phyloP scores from a whole-genome alignment of 2,888 invertebrate species.

The Tetragonula carbonaria region DNA sequence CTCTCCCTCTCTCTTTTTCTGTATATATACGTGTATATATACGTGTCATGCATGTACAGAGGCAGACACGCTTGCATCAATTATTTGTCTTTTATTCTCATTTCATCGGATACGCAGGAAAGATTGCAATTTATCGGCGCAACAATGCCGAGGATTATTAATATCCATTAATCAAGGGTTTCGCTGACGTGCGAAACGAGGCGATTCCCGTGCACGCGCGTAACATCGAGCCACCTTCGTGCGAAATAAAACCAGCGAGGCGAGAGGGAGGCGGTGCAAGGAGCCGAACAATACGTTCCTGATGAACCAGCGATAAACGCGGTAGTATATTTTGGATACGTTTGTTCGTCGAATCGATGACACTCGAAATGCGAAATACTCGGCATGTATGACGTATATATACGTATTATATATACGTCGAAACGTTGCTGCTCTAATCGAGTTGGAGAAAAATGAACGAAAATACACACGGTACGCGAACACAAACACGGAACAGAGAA shows the following conservation, averaged over 20 bases:
- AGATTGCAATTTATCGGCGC: conserved; percentile 74
- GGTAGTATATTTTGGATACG: conserved; percentile 30
- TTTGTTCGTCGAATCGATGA: conserved; percentile 20
- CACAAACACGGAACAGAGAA: neutral
- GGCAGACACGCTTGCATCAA: conserved; percentile 59
- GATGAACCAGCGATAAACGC: conserved; percentile 46
- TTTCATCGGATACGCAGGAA: conserved; percentile 59
- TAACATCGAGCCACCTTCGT: conserved; percentile 23
- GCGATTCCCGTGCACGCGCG: conserved; percentile 26
- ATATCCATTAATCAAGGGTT: conserved; percentile 77
- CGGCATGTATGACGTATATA: too few species aligned
- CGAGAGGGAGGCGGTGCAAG: neutral
- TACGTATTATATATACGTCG: neutral
- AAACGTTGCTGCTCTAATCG: neutral
- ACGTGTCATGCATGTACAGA: neutral
- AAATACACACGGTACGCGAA: neutral
- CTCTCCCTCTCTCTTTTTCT: too few species aligned
- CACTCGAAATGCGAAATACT: conserved; percentile 45
- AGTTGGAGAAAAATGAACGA: neutral
- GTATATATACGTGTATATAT: too few species aligned
- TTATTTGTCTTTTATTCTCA: conserved; percentile 69
- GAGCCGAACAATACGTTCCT: conserved; percentile 26
- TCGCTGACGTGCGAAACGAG: conserved; percentile 45
- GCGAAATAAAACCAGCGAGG: conserved; percentile 25
- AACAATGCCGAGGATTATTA: conserved; percentile 74